These are phyloP conservation scores for Ailurus styani DNA, from an alignment of 2,113 vertebrate genomes.

Conservation along the genomic window DNA sequence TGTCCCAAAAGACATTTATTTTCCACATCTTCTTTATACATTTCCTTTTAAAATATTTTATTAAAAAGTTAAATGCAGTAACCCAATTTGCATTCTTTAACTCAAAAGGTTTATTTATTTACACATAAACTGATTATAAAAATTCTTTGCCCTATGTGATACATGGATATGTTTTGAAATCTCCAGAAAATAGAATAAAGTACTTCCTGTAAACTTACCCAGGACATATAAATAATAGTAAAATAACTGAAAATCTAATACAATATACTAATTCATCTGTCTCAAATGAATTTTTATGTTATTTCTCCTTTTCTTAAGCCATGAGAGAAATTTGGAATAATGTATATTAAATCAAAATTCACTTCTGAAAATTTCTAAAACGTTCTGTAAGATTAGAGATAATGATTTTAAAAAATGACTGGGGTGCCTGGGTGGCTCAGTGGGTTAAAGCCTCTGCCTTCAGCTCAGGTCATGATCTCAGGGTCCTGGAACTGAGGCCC, in stretches of 20 bases:
- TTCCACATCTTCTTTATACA: background rate
- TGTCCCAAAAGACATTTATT: background rate
- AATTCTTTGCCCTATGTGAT: background rate
- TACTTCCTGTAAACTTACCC: background rate
- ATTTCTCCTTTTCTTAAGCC: background rate
- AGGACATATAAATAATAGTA: background rate
- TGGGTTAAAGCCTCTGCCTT: no score
- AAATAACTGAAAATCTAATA: background rate
- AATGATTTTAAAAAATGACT: background rate
- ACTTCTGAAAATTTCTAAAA: slow-evolving; percentile 3
- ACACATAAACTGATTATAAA: background rate
- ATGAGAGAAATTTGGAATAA: background rate
- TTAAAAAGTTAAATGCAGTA: background rate
- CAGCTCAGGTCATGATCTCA: no score
- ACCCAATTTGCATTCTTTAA: background rate
- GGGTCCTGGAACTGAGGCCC: no score
- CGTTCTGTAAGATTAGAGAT: background rate
- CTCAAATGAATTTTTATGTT: background rate
- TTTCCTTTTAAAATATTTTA: background rate
- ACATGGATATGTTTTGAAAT: slow-evolving; percentile 19
- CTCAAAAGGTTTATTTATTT: slow-evolving; percentile 11
- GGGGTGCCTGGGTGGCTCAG: no score
- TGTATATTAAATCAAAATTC: background rate
- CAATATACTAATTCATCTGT: background rate
- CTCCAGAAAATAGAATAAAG: slow-evolving; percentile 6